Evolutionary conservation across 2,888 invertebrate genomes (phyloP).

Genomic region (Leptura quadrifasciata): DNA sequence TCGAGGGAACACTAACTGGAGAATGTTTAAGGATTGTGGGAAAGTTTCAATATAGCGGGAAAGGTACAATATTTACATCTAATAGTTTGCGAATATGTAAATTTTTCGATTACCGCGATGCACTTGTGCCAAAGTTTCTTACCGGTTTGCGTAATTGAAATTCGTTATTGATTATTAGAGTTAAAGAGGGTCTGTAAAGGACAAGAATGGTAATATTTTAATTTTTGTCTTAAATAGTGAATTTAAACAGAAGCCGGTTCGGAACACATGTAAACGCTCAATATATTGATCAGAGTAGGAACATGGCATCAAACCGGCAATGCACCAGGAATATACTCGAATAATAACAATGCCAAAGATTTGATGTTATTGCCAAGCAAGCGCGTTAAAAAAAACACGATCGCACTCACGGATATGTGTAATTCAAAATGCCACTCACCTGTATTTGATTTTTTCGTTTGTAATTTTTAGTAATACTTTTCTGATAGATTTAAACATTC

Average conservation of each 20-base stretch:
- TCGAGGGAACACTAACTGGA: no score
- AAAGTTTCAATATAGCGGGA: no score
- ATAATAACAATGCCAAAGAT: neutral
- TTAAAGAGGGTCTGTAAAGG: constrained; percentile 4
- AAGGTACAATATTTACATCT: no score
- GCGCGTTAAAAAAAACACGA: constrained; percentile 9
- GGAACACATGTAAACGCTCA: constrained; percentile 44
- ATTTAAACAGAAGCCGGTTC: constrained; percentile 28
- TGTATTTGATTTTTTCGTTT: constrained; percentile 45
- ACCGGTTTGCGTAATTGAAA: constrained; percentile 9
- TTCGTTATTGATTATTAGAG: constrained; percentile 29
- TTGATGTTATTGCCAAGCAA: neutral
- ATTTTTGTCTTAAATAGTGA: constrained; percentile 15
- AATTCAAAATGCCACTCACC: constrained; percentile 42
- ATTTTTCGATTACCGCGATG: neutral
- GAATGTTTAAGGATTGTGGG: no score
- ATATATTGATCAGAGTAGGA: constrained; percentile 51
- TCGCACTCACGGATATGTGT: neutral
- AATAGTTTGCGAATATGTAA: no score
- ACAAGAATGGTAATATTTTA: neutral
- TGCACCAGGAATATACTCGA: constrained; percentile 42
- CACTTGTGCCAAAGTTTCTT: neutral
- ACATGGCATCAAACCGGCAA: constrained; percentile 46
- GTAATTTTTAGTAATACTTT: constrained; percentile 36
- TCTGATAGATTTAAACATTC: constrained; percentile 43